Base-by-base conservation (phyloP, 2,888 invertebrate species). In the Syrista parreyssii region DNA sequence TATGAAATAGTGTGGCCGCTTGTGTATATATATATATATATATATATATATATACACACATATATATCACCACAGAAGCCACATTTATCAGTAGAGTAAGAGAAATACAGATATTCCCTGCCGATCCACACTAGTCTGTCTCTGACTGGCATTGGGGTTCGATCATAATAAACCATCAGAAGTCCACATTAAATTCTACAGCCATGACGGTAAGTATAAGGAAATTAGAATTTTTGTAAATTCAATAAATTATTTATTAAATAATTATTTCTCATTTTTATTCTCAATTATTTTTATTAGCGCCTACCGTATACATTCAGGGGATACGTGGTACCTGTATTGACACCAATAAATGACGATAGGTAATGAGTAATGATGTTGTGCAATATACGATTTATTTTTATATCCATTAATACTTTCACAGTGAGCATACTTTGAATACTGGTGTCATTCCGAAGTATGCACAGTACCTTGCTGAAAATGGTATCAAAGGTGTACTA, bases 401-500 rank as follows among this genome's bases (percentile, higher is more conserved):
- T 55, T 23, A 55, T 23, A 23, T 55, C 23, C 6, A 55, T 23
- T 32, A 73, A 68, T 78, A 30, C 23, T 68, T 79, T 55, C 75
- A 4, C 77, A 79, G 78, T 55, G 55, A 35, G 15, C 81, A 73
- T 68, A 79, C 80, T 6, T 75, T 90, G 71, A 87, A 90, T 73
- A 79, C 93, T 77, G 89, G 91, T 0, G 89, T 92, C 3, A 94
- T 96, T 76, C 93, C 94, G 3, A 86, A 91, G 1, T 97, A 96
- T 88, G 95, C 95, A 0, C 92, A 94, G 82, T 95, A 93, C 87
- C 92, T 97, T 74, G 92, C 92, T 30, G 91, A 93, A 34, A 92
- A 93, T 75, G 94, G 94, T 40, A 93, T 97, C 72, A 93, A 93
- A 79, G 95, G 95, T 4, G 93, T 96, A 68, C 92, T 96, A 80